Conservation (phyloP, 2,113 vertebrate species). For the Plectropomus leopardus region DNA sequence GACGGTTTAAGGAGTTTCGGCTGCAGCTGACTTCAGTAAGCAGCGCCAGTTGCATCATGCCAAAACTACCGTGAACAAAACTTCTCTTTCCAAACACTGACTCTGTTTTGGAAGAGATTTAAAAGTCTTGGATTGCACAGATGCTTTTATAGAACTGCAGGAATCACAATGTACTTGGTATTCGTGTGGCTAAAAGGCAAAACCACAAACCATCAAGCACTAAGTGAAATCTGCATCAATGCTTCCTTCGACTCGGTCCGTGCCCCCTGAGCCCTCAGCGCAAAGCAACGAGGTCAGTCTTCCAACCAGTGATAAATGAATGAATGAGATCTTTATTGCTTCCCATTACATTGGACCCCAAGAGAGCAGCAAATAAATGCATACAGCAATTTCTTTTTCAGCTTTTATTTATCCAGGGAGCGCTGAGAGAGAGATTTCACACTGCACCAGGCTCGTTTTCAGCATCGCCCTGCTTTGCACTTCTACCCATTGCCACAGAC, state of each 20-base stretch:
- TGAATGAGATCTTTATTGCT: conserved; percentile 58
- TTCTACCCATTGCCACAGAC: background rate
- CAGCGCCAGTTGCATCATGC: conserved; percentile 30
- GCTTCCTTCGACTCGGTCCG: background rate
- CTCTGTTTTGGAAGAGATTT: background rate
- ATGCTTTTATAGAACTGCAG: background rate
- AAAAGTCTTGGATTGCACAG: background rate
- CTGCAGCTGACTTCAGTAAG: conserved; percentile 7
- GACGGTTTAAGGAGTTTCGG: background rate
- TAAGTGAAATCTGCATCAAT: conserved; percentile 5
- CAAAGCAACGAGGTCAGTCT: conserved; percentile 37
- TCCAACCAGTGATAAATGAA: conserved; percentile 42
- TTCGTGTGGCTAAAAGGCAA: background rate
- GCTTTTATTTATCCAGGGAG: conserved; percentile 55
- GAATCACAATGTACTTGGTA: background rate
- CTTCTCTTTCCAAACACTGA: background rate
- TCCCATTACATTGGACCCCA: conserved; percentile 18
- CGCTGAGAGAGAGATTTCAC: conserved; percentile 26
- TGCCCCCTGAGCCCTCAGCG: background rate
- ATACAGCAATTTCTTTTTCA: conserved; percentile 45
- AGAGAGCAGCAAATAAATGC: conserved; percentile 54
- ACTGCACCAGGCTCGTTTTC: background rate
- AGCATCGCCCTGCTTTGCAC: background rate
- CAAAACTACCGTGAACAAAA: conserved; percentile 11
- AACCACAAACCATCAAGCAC: background rate